These are phyloP conservation scores for Trichonephila clavipes DNA, from an alignment of 1,140 invertebrate species.

Conservation along the genomic window DNA sequence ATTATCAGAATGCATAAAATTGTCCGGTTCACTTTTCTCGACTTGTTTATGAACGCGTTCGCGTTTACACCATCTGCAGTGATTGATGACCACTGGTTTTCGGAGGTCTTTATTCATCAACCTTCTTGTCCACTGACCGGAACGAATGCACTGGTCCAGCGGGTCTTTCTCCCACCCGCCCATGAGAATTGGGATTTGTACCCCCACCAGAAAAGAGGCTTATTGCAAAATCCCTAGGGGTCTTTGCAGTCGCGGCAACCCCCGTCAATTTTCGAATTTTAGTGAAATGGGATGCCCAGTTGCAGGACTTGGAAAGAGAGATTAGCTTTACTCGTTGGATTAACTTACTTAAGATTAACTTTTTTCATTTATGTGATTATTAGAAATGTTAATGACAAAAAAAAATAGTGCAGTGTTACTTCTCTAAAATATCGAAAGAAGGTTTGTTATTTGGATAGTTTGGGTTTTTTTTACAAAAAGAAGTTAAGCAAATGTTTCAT, in stretches of 20 bases:
- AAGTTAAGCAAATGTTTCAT: no score
- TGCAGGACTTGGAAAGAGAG: not conserved
- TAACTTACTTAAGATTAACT: not conserved
- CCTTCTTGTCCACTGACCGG: slow-evolving; percentile 5
- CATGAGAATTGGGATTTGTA: slow-evolving; percentile 17
- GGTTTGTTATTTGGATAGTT: no score
- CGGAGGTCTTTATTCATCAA: not conserved
- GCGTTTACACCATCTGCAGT: not conserved
- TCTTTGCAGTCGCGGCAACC: not conserved
- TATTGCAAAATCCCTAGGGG: not conserved
- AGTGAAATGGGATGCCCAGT: not conserved
- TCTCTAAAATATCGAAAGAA: no score
- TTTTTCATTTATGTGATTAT: no score
- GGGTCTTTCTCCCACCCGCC: not conserved
- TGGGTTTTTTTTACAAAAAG: no score
- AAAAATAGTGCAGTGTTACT: no score
- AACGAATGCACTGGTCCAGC: not conserved
- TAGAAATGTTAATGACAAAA: no score
- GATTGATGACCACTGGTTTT: not conserved
- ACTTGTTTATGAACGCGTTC: not conserved
- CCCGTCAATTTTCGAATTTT: not conserved
- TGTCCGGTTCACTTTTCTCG: no score
- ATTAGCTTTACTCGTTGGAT: not conserved
- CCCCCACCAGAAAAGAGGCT: slow-evolving; percentile 19
- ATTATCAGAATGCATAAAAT: no score